Evolutionary conservation across 2,888 invertebrate species (phyloP).

Genomic region (Xestia sexstrigata): DNA sequence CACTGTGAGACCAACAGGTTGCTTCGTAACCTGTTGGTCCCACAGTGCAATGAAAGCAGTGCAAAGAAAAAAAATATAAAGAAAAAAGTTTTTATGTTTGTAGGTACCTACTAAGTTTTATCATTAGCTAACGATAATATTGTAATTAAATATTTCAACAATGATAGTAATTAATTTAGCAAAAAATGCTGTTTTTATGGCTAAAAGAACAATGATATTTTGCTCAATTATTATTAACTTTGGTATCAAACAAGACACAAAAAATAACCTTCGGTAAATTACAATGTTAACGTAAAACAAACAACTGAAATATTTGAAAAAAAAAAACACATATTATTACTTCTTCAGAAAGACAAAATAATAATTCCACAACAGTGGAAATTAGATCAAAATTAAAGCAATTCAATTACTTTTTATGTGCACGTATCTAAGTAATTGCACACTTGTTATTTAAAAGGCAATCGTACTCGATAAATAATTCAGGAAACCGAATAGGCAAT

Average conservation of each 20-base stretch:
- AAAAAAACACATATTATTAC: no score
- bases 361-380: not conserved
- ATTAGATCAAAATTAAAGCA: not conserved
- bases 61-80: not conserved
- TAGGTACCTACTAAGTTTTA: not conserved
- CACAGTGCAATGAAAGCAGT: no score
- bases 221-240: conserved; percentile 16
- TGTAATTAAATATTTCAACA: conserved; percentile 26
- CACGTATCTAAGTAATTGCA: conserved; percentile 31
- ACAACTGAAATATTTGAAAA: not conserved
- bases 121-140: not conserved
- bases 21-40: no score
- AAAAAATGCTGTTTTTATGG: not conserved
- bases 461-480: conserved; percentile 3
- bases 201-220: conserved; percentile 1
- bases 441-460: conserved; percentile 21
- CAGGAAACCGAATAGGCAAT: conserved; percentile 2
- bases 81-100: not conserved
- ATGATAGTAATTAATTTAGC: conserved; percentile 17
- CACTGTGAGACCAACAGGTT: conserved; percentile 63
- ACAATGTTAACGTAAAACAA: not conserved
- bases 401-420: conserved; percentile 42
- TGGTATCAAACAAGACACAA: conserved; percentile 18
- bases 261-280: conserved; percentile 22
- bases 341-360: conserved; percentile 1